Evolutionary conservation across 2,888 invertebrate species (phyloP).

Genomic region (Drosophila dives): DNA sequence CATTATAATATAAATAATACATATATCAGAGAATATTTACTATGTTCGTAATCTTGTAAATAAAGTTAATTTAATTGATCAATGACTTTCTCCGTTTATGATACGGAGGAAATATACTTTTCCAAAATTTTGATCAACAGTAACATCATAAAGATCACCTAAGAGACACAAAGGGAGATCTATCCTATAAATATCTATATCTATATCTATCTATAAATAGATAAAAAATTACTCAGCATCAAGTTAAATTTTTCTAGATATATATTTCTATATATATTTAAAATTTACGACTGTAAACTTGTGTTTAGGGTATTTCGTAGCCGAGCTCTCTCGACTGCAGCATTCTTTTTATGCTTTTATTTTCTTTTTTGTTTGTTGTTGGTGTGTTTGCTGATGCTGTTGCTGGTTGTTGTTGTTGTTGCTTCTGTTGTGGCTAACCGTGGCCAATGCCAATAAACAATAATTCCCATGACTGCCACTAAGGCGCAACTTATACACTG

Average conservation of each 20-base stretch:
- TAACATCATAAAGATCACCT: not conserved
- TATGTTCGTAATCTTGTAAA: not conserved
- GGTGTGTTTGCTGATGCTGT: conserved; percentile 24
- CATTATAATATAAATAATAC: not conserved
- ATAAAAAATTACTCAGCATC: not conserved
- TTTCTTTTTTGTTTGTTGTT: conserved; percentile 3
- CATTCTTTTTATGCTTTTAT: not conserved
- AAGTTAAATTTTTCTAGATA: not conserved
- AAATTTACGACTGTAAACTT: not conserved
- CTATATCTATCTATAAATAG: not conserved
- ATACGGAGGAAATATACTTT: not conserved
- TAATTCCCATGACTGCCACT: conserved; percentile 81
- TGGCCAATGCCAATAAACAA: conserved; percentile 82
- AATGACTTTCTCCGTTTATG: not conserved
- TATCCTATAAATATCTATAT: no score
- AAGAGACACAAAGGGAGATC: not conserved
- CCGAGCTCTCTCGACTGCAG: not conserved
- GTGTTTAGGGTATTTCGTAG: not conserved
- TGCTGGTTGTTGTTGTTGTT: conserved; percentile 22
- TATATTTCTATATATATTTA: not conserved
- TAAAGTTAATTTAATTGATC: not conserved
- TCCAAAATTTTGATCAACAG: not conserved
- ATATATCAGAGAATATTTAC: not conserved
- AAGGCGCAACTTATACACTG: conserved; percentile 71
- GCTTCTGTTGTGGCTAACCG: conserved; percentile 60